Evolutionary conservation across 2,113 vertebrate species (phyloP), one percentile per base, ranked within the genome.

Genomic region (Aegithalos caudatus): DNA sequence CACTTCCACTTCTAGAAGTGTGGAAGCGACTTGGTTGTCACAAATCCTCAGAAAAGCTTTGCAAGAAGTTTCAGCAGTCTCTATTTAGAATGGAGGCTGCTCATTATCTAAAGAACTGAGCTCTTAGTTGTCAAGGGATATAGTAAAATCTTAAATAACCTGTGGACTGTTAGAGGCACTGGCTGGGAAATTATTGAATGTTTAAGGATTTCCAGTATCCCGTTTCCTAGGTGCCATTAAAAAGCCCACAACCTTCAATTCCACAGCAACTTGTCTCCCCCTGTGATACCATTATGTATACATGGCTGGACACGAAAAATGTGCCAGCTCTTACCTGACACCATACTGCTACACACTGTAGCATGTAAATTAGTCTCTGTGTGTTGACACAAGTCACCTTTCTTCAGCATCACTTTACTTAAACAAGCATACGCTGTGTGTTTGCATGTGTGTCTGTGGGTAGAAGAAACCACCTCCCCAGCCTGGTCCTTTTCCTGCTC

Each of bases 1-100:
- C n/a, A n/a, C n/a, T n/a, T n/a, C n/a, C 23, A 38, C 9, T 72
- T 89, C 51, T 74, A 42, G n/a, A 79, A 79, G 48, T 9, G 44
- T 37, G 11, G 88, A 86, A 92, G 69, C 35, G 40, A 67, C 48
- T 78, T 50, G 57, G 48, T 67, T 60, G n/a, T 65, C 1, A 2
- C 57, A 92, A 78, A 87, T 86, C 69, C 73, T 79, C 40, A 58
- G 62, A 89, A 94, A 90, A 91, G 61, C 78, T 87, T 72, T 92
- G 40, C 70, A 42, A 44, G 60, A 94, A 61, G 62, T 45, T 86
- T 84, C 64, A 47, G 48, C 56, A 4, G 0, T 64, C 47, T 56
- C 28, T 87, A 11, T 48, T 84, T 57, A 74, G 57, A 67, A 67
- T 4, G 12, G 65, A 72, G 45, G 66, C 60, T 71, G 80, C n/a